phyloP scores from a whole-genome alignment of 2,113 vertebrate genomes.

The Egretta garzetta region DNA sequence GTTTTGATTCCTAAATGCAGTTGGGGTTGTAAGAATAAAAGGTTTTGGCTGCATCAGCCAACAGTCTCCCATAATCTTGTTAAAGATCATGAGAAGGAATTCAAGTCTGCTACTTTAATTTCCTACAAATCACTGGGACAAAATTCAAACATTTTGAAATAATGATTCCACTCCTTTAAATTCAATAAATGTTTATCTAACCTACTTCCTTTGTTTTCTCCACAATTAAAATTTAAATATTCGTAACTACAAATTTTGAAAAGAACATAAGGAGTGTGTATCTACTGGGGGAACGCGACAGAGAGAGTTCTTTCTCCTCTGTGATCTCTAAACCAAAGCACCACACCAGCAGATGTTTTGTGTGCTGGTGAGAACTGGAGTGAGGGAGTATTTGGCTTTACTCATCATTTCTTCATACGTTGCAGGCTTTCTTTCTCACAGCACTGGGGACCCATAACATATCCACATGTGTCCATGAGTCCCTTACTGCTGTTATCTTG shows the following conservation, averaged over 20 bases:
- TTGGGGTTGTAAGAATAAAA: not conserved
- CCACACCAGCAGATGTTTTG: not conserved
- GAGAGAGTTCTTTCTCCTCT: not conserved
- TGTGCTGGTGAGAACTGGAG: not conserved
- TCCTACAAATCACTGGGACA: not conserved
- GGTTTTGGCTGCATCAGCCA: not conserved
- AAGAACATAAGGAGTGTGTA: not conserved
- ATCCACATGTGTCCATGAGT: fast-evolving
- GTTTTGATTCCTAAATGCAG: not conserved
- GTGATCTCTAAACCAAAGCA: not conserved
- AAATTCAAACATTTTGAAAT: not conserved
- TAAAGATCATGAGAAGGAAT: not conserved
- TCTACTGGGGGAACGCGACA: not conserved
- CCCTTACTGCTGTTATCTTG: not conserved
- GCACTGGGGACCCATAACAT: not conserved
- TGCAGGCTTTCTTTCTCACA: not conserved
- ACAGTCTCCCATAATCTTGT: not conserved
- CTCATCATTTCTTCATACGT: not conserved
- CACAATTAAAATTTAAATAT: not conserved
- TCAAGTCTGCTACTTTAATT: not conserved
- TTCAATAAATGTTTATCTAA: not conserved
- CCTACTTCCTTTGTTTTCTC: not conserved
- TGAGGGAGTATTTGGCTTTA: not conserved
- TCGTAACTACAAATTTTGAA: not conserved
- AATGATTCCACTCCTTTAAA: not conserved